Conservation (phyloP, 2,888 invertebrate genomes). For the Isotomurus palustris region DNA sequence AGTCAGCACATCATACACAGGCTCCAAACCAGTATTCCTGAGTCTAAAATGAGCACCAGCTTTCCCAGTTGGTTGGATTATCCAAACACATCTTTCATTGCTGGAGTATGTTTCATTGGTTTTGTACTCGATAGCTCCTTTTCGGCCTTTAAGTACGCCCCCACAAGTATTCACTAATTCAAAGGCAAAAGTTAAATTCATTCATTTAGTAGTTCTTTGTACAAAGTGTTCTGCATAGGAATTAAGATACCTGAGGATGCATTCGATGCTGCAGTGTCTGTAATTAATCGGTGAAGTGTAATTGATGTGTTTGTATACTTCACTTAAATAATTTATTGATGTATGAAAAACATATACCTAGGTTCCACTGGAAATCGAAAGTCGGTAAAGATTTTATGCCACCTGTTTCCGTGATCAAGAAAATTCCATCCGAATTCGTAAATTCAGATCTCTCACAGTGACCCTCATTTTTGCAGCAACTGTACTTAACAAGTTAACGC, state of each 20-base stretch:
- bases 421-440: constrained; percentile 1
- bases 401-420: neutral
- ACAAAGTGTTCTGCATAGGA: no score
- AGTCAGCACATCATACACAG: constrained; percentile 15
- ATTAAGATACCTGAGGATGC: neutral
- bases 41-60: constrained; percentile 11
- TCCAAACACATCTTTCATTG: constrained; percentile 24
- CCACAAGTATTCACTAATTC: constrained; percentile 14
- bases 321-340: neutral
- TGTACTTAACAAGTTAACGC: no score
- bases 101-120: neutral
- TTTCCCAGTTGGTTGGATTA: constrained; percentile 3
- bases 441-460: constrained; percentile 12
- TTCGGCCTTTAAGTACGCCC: constrained; percentile 7
- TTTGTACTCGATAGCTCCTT: constrained; percentile 18
- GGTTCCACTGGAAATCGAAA: neutral
- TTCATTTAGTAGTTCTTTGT: no score
- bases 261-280: neutral
- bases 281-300: neutral
- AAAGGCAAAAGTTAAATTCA: no score
- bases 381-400: neutral
- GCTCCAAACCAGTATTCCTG: constrained; percentile 13
- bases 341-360: neutral
- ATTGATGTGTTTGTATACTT: neutral
- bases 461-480: constrained; percentile 18